Base-by-base conservation (phyloP, 2,888 invertebrate genomes). In the Macaria liturata region DNA sequence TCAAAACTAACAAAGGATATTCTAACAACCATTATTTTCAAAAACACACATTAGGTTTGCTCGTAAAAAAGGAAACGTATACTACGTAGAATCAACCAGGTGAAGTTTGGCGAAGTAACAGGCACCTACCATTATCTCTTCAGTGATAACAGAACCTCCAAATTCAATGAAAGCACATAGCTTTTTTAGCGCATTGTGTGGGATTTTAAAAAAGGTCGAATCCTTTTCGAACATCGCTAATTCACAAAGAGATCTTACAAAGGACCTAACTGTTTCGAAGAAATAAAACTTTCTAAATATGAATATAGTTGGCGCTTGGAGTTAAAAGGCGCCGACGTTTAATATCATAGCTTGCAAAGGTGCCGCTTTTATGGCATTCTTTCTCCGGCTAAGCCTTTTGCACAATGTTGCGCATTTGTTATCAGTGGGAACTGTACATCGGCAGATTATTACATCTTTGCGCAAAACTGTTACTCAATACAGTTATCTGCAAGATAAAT, bases 221-320 rank as follows among this genome's bases (percentile, higher is more conserved):
- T 67, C 63, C 62, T 72, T 75, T 70, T 70, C 43, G 58, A 34
- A 54, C 58, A 71, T 72, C 69, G 72, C 68, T 73, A 73, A 74
- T 72, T 71, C 49, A n/a, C 34, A 49, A 60, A 39, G 34, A 30
- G 6, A 61, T 61, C 49, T 32, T 70, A 72, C 72, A 73, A 74
- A 71, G 61, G 70, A 62, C 59, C 61, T 86, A 87, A 88, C 87
- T 83, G 82, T 84, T 86, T 79, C 72, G 57, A 57, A 37, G 65
- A 78, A 86, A 89, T 83, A 83, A 87, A 88, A 86, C 81, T 88
- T 86, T 88, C 83, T 80, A 79, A 71, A 77, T 70, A 62, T 66
- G 66, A 71, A 74, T 65, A 75, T 76, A 72, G 70, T 68, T 76
- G 79, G 80, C 81, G 84, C 78, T 79, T n/a, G 75, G 61, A 61